phyloP scores from a whole-genome alignment of 1,140 invertebrate species.

The Alviniconcha marisindica region DNA sequence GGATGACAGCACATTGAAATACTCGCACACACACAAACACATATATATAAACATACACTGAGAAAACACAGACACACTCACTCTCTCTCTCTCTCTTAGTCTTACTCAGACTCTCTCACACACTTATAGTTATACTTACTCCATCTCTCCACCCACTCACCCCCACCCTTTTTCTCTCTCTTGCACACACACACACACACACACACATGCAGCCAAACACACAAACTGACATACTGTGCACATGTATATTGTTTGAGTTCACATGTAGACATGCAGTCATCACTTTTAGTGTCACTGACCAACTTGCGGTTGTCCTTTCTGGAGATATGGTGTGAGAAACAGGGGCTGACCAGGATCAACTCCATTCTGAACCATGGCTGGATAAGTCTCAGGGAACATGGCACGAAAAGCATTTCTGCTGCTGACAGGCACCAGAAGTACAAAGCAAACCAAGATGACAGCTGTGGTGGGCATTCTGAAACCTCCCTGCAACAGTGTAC shows the following conservation, averaged over 20 bases:
- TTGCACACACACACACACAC: slow-evolving; percentile 25
- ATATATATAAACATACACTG: too few species aligned
- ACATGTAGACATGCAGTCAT: too few species aligned
- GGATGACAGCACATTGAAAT: too few species aligned
- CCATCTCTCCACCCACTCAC: too few species aligned
- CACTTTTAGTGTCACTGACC: not conserved
- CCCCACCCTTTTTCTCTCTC: too few species aligned
- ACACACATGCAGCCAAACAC: too few species aligned
- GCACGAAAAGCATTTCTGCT: slow-evolving; percentile 43
- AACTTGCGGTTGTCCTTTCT: slow-evolving; percentile 77
- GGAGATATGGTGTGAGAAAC: slow-evolving; percentile 82
- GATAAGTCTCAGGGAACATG: slow-evolving; percentile 62
- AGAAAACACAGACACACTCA: too few species aligned
- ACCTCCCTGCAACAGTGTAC: not conserved
- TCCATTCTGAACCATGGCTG: slow-evolving; percentile 61
- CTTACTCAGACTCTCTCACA: too few species aligned
- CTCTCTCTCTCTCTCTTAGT: too few species aligned
- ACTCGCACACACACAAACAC: too few species aligned
- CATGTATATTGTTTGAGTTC: not conserved
- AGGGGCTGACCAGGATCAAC: slow-evolving; percentile 81
- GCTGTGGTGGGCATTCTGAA: too few species aligned
- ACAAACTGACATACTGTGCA: slow-evolving; percentile 17
- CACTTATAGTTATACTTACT: too few species aligned
- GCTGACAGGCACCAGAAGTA: not conserved
- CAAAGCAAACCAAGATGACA: not conserved